Evolutionary conservation across 2,888 invertebrate genomes (phyloP).

Genomic region (Acleris emargana): DNA sequence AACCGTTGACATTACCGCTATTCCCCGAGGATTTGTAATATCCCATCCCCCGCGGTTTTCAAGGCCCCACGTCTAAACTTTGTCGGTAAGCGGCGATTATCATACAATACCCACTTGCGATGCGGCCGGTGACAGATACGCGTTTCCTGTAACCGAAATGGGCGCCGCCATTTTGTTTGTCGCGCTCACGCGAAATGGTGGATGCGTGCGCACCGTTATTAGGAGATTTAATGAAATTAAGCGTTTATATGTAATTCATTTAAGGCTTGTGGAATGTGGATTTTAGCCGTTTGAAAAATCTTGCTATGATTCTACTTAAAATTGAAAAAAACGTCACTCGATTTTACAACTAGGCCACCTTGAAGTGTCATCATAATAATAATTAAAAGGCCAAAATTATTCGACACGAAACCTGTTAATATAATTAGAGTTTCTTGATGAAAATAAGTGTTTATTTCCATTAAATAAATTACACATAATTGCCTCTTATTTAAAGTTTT

Average conservation of each 20-base stretch:
- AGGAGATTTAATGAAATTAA: slow-evolving; percentile 32
- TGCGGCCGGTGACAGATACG: slow-evolving; percentile 79
- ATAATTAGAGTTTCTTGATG: slow-evolving; percentile 3
- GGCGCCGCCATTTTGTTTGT: slow-evolving; percentile 75
- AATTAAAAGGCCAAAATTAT: background rate
- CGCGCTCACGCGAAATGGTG: slow-evolving; percentile 67
- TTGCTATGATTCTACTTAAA: too few species aligned
- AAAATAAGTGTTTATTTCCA: slow-evolving; percentile 6
- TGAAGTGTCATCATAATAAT: too few species aligned
- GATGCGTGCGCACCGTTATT: slow-evolving; percentile 39
- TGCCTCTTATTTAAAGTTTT: slow-evolving; percentile 6
- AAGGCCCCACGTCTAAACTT: slow-evolving; percentile 69
- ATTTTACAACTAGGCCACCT: too few species aligned
- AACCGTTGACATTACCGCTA: background rate
- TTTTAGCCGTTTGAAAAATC: too few species aligned
- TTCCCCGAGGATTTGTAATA: slow-evolving; percentile 4
- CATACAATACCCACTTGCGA: slow-evolving; percentile 81
- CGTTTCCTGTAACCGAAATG: slow-evolving; percentile 79
- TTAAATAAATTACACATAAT: slow-evolving; percentile 12
- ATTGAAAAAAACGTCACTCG: too few species aligned
- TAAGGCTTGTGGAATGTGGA: too few species aligned
- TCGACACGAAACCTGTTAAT: too few species aligned
- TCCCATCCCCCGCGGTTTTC: slow-evolving; percentile 49
- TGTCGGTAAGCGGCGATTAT: slow-evolving; percentile 76
- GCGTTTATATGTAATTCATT: slow-evolving; percentile 4